Base-by-base conservation (phyloP, 1,140 invertebrate species). In the Drosophila funebris region DNA sequence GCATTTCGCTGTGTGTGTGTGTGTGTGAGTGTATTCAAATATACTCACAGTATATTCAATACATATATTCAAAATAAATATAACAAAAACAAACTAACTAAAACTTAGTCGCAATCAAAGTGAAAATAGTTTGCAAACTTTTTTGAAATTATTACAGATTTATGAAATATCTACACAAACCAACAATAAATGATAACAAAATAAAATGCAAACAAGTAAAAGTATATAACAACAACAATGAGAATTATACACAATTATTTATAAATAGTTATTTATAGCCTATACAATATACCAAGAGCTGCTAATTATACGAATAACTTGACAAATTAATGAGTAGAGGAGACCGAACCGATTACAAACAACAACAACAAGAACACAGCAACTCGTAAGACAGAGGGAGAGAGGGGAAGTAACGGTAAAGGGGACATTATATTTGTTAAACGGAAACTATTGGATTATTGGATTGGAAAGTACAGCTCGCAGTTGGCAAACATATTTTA, bases 231-330 rank as follows among this genome's bases (percentile, higher is more conserved):
- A 69, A 73, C 20, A 63, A 60, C 22, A 61, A 50, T 62, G 56
- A 44, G 56, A 67, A 73, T 74, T 87, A 85, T 87, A 85, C 70
- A 84, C 63, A 61, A 71, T 57, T 57, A 73, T 85, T 85, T 87
- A 88, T 75, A 85, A 63, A 73, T 68, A 73, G 54, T 48, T 68
- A 70, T 70, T 73, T 60, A 80, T 70, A 77, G 76, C 67, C 72
- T 53, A 73, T 44, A 67, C 14, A 48, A 48, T 53, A 58, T 61
- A 78, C 58, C 36, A n/a, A 69, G 64, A 56, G 64, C 48, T 60
- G 61, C 61, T 73, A 41, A 64, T 60, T 73, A 76, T 77, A 81
- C 53, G 72, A 27, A 6, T 8, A 60, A 29, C 14, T 16, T 11
- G 37, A 39, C 48, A 63, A 54, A 43, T 33, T 14, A 36, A 44